Conservation (phyloP, 2,888 invertebrate genomes). For the Calameuta pallipes region DNA sequence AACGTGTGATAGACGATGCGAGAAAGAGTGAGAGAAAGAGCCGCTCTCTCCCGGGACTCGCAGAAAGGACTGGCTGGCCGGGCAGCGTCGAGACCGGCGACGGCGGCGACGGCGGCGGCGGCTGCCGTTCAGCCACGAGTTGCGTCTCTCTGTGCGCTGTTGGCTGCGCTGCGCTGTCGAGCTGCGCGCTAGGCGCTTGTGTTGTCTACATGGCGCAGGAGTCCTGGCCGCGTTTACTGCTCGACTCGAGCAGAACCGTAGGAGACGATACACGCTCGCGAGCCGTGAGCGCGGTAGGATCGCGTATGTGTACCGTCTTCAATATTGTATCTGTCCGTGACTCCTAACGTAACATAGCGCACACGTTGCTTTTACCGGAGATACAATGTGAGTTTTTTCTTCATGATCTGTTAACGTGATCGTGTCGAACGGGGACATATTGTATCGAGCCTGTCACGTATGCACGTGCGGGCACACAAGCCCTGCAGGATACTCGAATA, state of each 20-base stretch:
- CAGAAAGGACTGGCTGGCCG: slow-evolving; percentile 21
- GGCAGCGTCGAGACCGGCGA: background rate
- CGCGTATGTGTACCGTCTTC: background rate
- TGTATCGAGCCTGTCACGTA: background rate
- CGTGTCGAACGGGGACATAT: background rate
- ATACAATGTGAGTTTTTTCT: background rate
- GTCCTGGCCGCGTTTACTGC: background rate
- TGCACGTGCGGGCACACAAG: background rate
- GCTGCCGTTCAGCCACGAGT: slow-evolving; percentile 2
- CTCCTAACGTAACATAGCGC: background rate
- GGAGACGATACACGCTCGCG: background rate
- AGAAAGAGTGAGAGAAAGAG: slow-evolving; percentile 1
- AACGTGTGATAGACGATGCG: background rate
- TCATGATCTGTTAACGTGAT: background rate
- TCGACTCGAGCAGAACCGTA: background rate
- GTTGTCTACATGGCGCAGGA: background rate
- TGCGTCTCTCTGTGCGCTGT: background rate
- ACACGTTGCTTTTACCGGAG: background rate
- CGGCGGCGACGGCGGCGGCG: too few species aligned
- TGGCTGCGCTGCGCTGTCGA: background rate
- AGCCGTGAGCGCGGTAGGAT: background rate
- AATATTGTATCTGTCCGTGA: background rate
- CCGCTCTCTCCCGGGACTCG: slow-evolving; percentile 23
- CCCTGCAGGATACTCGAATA: background rate
- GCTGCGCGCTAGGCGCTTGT: background rate